Conservation (phyloP, 1,140 invertebrate species). For the Heliconius hermathena region DNA sequence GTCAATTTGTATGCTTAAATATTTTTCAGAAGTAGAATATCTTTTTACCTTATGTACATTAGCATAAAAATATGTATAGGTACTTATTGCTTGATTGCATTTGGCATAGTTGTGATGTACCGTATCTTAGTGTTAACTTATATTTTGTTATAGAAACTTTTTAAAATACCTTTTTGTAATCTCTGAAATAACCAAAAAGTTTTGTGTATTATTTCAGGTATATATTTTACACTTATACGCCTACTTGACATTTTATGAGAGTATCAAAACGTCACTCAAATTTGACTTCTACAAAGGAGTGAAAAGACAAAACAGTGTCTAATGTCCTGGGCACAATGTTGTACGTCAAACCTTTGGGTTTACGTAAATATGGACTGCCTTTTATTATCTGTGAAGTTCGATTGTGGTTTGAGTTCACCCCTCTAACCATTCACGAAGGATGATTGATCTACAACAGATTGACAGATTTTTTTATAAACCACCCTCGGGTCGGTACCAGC, state of each 20-base stretch:
- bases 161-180: neutral
- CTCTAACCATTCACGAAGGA: constrained; percentile 71
- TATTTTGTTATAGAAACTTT: neutral
- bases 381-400: constrained; percentile 75
- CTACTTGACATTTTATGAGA: constrained; percentile 58
- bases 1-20: neutral
- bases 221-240: constrained; percentile 39
- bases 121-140: neutral
- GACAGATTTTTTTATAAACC: constrained; percentile 80
- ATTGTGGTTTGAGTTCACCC: constrained; percentile 72
- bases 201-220: neutral
- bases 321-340: constrained; percentile 67
- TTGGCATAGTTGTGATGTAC: neutral
- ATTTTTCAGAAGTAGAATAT: neutral
- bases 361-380: constrained; percentile 77
- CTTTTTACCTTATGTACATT: neutral
- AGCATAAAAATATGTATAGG: neutral
- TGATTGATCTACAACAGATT: constrained; percentile 81
- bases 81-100: neutral
- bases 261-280: constrained; percentile 61
- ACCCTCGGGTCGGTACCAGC: constrained; percentile 68
- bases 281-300: constrained; percentile 57
- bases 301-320: constrained; percentile 57
- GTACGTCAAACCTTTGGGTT: constrained; percentile 75
- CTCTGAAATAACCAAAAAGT: neutral